Conservation (phyloP, 2,888 invertebrate genomes). For the Pseudoips prasinana region DNA sequence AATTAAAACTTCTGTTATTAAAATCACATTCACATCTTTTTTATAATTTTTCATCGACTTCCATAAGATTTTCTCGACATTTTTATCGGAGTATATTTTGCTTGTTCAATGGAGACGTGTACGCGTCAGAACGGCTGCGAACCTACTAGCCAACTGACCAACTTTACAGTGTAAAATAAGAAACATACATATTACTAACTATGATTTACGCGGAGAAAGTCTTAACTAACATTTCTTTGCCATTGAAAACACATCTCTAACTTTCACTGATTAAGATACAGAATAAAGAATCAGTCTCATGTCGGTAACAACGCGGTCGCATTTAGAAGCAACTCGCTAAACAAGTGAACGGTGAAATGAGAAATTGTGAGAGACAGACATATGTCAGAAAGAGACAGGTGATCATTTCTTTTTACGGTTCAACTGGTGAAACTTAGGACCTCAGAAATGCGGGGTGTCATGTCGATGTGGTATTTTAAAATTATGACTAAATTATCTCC, state of each 20-base stretch:
- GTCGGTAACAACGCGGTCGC: constrained; percentile 50
- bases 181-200: constrained; percentile 74
- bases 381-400: constrained; percentile 55
- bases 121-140: constrained; percentile 47
- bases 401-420: constrained; percentile 62
- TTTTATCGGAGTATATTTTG: constrained; percentile 41
- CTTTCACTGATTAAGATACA: constrained; percentile 3
- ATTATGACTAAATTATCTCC: too few relatives aligned
- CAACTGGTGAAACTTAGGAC: constrained; percentile 39
- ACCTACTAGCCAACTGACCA: constrained; percentile 81
- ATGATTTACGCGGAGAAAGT: constrained; percentile 46
- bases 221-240: constrained; percentile 40
- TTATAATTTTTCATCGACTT: constrained; percentile 38
- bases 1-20: constrained; percentile 24
- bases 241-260: constrained; percentile 24
- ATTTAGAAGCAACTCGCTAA: constrained; percentile 64
- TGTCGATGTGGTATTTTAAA: constrained; percentile 17
- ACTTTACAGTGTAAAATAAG: constrained; percentile 78
- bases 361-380: constrained; percentile 74
- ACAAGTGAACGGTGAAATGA: constrained; percentile 82
- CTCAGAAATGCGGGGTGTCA: constrained; percentile 30
- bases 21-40: constrained; percentile 53
- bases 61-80: constrained; percentile 61
- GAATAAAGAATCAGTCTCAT: constrained; percentile 7
- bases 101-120: constrained; percentile 48